Conservation (phyloP, 2,113 vertebrate species). For the Hydropotes inermis region DNA sequence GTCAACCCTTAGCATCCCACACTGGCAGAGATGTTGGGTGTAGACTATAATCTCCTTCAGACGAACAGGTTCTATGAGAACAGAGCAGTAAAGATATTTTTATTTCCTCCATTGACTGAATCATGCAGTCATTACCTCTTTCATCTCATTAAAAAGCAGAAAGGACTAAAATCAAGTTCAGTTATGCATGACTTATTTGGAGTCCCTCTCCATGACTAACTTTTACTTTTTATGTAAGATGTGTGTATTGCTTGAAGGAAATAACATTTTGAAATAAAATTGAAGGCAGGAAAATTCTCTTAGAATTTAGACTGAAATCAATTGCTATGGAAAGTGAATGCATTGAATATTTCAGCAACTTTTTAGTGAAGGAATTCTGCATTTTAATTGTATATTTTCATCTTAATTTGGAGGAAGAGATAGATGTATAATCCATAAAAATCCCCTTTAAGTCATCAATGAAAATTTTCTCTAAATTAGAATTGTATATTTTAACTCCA, state of each 20-base stretch:
- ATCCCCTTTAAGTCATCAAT: slow-evolving; percentile 23
- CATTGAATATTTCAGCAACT: slow-evolving; percentile 47
- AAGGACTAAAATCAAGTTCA: background rate
- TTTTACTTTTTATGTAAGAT: background rate
- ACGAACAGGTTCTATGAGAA: background rate
- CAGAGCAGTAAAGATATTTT: background rate
- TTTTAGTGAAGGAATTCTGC: slow-evolving; percentile 27
- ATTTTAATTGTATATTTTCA: slow-evolving; percentile 42
- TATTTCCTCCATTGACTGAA: background rate
- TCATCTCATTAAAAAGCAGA: background rate
- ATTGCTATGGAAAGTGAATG: background rate
- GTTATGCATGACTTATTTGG: background rate
- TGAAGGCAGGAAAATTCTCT: background rate
- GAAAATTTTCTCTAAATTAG: slow-evolving; percentile 36
- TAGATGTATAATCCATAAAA: slow-evolving; percentile 21
- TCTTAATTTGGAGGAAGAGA: slow-evolving; percentile 27
- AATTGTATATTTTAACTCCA: slow-evolving; percentile 35
- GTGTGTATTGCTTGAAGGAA: background rate
- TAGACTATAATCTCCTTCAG: background rate
- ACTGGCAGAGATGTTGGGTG: background rate
- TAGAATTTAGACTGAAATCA: slow-evolving; percentile 33
- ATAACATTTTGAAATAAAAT: background rate
- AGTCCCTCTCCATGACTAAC: background rate
- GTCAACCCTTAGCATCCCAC: background rate
- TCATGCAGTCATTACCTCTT: background rate